Evolutionary conservation across 2,113 vertebrate species (phyloP).

Genomic region (Haliaeetus leucogaster): DNA sequence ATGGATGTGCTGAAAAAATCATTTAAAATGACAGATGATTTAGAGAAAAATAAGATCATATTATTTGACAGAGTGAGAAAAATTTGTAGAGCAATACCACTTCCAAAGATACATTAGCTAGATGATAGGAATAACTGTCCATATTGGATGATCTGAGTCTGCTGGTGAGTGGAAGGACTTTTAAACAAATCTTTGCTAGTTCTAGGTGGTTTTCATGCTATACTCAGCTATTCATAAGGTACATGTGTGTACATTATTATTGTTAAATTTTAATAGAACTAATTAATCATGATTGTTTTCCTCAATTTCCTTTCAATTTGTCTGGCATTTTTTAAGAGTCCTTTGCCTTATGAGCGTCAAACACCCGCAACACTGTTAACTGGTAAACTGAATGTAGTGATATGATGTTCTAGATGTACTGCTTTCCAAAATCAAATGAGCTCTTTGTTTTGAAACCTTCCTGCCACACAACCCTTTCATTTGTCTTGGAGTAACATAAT

Average conservation of each 20-base stretch:
- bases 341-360: background rate
- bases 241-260: background rate
- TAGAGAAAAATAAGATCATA: background rate
- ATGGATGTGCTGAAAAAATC: background rate
- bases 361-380: background rate
- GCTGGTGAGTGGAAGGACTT: background rate
- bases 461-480: background rate
- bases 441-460: background rate
- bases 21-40: background rate
- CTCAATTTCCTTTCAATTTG: background rate
- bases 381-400: background rate
- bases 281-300: background rate
- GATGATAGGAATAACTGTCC: background rate
- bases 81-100: background rate
- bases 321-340: background rate
- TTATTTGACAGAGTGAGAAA: background rate
- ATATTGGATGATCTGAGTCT: background rate
- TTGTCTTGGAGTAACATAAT: background rate
- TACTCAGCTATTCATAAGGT: background rate
- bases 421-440: background rate
- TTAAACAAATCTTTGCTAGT: background rate
- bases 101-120: background rate
- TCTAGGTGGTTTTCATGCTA: background rate
- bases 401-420: background rate
- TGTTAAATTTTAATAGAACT: background rate